Conservation (phyloP, 2,113 vertebrate genomes). For the Heliornis fulica region DNA sequence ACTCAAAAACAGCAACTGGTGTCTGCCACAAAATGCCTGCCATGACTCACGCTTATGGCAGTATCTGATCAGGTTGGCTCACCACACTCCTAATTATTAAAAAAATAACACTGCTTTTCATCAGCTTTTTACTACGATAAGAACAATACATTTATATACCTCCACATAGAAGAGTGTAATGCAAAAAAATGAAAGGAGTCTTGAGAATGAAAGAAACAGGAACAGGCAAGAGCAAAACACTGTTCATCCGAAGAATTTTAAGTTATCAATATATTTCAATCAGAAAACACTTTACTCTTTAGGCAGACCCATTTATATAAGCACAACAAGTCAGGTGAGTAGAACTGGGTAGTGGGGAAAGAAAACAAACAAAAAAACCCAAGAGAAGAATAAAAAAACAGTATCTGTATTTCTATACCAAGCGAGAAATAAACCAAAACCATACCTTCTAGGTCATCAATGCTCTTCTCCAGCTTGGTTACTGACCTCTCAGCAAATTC, state of each 20-base stretch:
- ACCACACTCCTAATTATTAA: neutral
- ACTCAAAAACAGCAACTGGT: neutral
- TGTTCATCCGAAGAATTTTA: neutral
- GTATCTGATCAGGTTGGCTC: neutral
- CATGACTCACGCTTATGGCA: neutral
- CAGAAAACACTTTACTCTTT: neutral
- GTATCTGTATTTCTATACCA: neutral
- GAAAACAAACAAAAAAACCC: neutral
- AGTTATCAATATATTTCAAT: neutral
- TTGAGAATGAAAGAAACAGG: constrained; percentile 46
- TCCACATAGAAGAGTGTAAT: neutral
- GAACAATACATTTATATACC: neutral
- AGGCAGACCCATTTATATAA: neutral
- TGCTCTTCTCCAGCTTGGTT: constrained; percentile 99
- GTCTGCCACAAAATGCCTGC: neutral
- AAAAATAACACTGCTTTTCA: neutral
- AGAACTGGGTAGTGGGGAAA: neutral
- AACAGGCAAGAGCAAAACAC: constrained; percentile 54
- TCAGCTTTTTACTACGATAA: neutral
- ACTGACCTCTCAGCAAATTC: constrained; percentile 99
- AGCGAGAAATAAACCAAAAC: neutral
- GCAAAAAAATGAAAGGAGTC: neutral
- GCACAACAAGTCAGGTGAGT: neutral
- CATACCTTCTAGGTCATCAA: constrained; percentile 99
- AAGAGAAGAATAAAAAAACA: neutral